Base-by-base conservation (phyloP, 2,113 vertebrate genomes). In the Acrocephalus kingi region DNA sequence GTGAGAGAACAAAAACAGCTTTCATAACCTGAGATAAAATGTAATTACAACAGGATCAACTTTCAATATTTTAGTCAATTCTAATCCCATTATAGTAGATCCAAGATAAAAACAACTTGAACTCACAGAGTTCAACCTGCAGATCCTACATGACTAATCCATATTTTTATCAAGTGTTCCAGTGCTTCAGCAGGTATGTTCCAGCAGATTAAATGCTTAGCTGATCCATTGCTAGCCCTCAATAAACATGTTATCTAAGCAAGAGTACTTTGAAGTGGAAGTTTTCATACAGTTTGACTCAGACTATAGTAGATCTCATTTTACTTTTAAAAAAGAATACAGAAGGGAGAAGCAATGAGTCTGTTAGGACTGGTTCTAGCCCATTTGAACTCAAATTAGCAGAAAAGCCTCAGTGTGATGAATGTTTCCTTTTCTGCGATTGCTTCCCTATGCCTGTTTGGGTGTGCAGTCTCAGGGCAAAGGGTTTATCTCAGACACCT, bases 371-470 rank as follows among this genome's bases (percentile, higher is more conserved):
- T 79, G 4, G 8, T 75, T 85, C 54, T 85, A 59, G 35, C 2
- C 18, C 10, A 59, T 62, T 94, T 54, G 28, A 54, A 54, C 13
- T 30, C n/a, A 71, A 43, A 68, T 31, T 39, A 82, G 25, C 16
- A 85, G 17, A 39, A 87, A 84, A 35, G 4, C 8, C 20, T 14
- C 2, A 4, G 14, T n/a, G 9, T 55, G n/a, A 12, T 71, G 10
- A 74, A 59, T 20, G 6, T 4, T 37, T 45, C 30, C 21, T 71
- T 87, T 84, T 28, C 33, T 49, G 11, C 33, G 48, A 67, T 33
- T 81, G 28, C 14, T 81, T 59, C 33, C 48, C n/a, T 84, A 2
- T 39, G 11, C 6, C 18, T 59, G 3, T 33, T 58, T 0, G 0
- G 13, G 3, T 20, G 21, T 62, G 39, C 12, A 35, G 43, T 46